Base-by-base conservation (phyloP, 2,797 vertebrate species). In the Sebastes itinus region DNA sequence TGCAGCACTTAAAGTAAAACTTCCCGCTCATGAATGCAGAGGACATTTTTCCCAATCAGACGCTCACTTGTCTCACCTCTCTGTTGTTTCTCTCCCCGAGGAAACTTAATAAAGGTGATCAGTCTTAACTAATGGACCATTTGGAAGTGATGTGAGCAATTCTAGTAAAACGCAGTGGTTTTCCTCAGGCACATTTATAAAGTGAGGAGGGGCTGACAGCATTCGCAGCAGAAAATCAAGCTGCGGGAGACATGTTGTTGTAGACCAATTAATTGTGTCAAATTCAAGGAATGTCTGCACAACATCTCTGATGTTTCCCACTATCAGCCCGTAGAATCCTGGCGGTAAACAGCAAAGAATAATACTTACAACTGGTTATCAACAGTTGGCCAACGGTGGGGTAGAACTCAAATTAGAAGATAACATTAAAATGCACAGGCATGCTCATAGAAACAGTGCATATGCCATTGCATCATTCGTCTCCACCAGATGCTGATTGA, bases 101-200 rank as follows among this genome's bases (percentile, higher is more conserved):
- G 69, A 81, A 85, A 75, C 76, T 56, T 86, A 86, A 89, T 89
- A 81, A 83, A 89, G 69, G 81, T 77, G 77, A 89, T 91, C 86
- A 79, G 78, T 89, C 86, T 87, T 78, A 87, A 70, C 86, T 86
- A 84, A 88, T 81, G 77, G 77, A 77, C 75, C 79, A 61, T 83
- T 88, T 80, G 66, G 59, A 77, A 60, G 64, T 72, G 78, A 78
- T 78, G 38, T 73, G 69, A 85, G 60, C 65, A 73, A 67, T 82
- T 63, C 22, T 32, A 28, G 62, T 75, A 67, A 81, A 85, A 81
- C 3, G 16, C 72, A 42, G 46, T 32, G 63, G n/a, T 67, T 67
- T 74, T 70, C 72, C 32, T 65, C 5, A 0, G 55, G 68, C 27
- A 42, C 80, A 88, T 88, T 81, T 79, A 62, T 85, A 75, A 87